Evolutionary conservation across 2,888 invertebrate species (phyloP).

Genomic region (Agriotes lineatus): DNA sequence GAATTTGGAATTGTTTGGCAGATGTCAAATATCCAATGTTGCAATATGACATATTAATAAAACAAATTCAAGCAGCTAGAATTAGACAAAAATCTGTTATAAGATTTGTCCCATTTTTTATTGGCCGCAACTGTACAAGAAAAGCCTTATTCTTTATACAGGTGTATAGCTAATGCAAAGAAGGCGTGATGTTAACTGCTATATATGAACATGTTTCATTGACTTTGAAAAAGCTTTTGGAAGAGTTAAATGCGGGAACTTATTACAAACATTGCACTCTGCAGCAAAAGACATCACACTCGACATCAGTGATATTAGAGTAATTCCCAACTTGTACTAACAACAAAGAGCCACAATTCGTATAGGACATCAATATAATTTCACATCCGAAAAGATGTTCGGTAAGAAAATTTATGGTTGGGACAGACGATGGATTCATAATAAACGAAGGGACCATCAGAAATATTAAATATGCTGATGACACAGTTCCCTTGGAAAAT

Average conservation of each 20-base stretch:
- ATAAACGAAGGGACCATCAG: neutral
- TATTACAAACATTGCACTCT: neutral
- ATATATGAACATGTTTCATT: constrained; percentile 1
- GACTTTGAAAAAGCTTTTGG: too few relatives aligned
- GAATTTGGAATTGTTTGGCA: too few relatives aligned
- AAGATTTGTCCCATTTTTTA: too few relatives aligned
- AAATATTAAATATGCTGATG: neutral
- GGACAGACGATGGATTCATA: neutral
- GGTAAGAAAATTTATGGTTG: neutral
- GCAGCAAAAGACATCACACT: too few relatives aligned
- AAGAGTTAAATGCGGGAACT: neutral
- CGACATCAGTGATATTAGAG: neutral
- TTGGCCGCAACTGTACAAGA: too few relatives aligned
- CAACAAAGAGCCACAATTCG: constrained; percentile 2
- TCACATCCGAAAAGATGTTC: neutral
- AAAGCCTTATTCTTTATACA: constrained; percentile 6
- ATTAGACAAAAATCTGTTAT: too few relatives aligned
- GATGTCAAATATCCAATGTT: too few relatives aligned
- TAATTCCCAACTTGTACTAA: constrained; percentile 2
- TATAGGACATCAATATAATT: neutral
- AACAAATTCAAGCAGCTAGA: too few relatives aligned
- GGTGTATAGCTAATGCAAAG: neutral
- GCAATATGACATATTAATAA: too few relatives aligned
- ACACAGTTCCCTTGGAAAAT: neutral
- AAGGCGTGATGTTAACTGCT: neutral